These are phyloP conservation scores for Porites cylindrica DNA, from an alignment of 92 coral and sea anemone genomes.

Conservation along the genomic window DNA sequence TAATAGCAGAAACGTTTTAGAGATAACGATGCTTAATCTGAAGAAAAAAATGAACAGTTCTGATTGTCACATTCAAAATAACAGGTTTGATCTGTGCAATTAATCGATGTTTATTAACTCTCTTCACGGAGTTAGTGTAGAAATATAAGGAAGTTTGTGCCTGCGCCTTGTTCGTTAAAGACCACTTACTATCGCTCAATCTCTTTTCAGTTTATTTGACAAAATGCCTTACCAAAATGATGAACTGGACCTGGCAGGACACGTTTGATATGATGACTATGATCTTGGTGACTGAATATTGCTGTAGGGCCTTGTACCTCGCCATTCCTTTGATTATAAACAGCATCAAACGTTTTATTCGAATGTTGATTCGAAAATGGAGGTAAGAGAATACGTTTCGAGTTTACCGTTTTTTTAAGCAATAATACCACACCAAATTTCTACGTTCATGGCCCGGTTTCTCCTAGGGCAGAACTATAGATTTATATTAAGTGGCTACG, in stretches of 20 bases:
- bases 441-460: no score
- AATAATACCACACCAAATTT: no score
- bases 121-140: background rate
- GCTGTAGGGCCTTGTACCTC: slow-evolving; percentile 4
- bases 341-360: background rate
- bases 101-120: no score
- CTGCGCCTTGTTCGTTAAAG: background rate
- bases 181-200: background rate
- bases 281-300: slow-evolving; percentile 5
- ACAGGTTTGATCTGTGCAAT: no score
- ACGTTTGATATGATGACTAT: slow-evolving; percentile 18
- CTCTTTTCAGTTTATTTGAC: background rate
- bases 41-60: no score
- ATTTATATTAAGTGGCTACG: no score
- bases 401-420: no score
- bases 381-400: background rate
- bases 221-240: background rate
- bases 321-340: background rate
- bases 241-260: slow-evolving; percentile 11
- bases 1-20: no score
- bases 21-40: no score
- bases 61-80: no score
- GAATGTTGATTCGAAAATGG: background rate
- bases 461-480: no score
- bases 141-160: background rate